Percentiles rank a stretch among this genome's conserved stretches.
These are phyloP conservation scores for Nesoenas mayeri DNA, from an alignment of 2,113 vertebrate genomes.

Conservation along the genomic window DNA sequence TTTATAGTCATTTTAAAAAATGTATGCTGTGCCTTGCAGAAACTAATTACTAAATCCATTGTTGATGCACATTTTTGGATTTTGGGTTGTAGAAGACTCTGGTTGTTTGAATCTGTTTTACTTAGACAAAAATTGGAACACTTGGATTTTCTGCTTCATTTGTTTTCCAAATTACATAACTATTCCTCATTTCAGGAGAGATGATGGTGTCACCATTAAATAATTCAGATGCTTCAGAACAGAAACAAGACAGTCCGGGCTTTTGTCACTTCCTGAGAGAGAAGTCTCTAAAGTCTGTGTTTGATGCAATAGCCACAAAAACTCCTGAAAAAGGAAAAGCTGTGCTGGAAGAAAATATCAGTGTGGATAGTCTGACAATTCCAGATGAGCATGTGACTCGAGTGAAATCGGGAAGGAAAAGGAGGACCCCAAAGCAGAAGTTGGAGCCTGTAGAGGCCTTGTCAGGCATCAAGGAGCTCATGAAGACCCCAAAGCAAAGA, in stretches of 20 bases:
- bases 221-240: constrained; percentile 58
- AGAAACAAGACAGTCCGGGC: constrained; percentile 63
- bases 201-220: constrained; percentile 84
- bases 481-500: too few relatives aligned
- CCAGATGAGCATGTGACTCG: neutral
- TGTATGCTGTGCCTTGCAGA: neutral
- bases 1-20: neutral
- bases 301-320: neutral
- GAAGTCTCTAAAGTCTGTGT: constrained; percentile 31
- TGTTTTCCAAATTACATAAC: neutral
- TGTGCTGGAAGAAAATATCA: neutral
- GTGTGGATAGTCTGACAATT: neutral
- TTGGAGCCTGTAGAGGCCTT: neutral
- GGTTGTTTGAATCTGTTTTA: neutral
- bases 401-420: neutral
- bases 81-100: neutral
- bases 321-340: neutral
- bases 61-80: neutral
- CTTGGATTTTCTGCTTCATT: neutral
- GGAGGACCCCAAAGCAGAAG: neutral
- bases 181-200: constrained; percentile 72
- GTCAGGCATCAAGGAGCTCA: too few relatives aligned
- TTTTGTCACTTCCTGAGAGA: constrained; percentile 69
- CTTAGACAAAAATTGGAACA: neutral
- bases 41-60: neutral